phyloP scores from a whole-genome alignment of 2,888 invertebrate genomes.

The Callyntrura guangdongensis region DNA sequence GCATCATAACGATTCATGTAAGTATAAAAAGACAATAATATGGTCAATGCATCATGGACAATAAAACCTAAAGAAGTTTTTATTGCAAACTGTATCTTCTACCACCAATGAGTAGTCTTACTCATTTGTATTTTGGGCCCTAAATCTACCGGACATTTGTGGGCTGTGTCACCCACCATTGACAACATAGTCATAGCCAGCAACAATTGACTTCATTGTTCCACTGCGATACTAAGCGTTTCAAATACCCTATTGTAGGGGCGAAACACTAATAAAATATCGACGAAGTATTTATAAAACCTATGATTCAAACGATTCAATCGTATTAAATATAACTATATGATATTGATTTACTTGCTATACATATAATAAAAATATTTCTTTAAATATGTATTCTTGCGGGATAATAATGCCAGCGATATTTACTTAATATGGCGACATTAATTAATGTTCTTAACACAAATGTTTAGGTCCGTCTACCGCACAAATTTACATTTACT shows the following conservation, averaged over 20 bases:
- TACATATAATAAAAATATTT: constrained; percentile 15
- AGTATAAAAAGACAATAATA: no score
- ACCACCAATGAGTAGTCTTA: no score
- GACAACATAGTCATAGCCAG: background rate
- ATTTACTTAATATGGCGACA: background rate
- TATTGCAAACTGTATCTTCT: no score
- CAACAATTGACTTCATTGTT: constrained; percentile 27
- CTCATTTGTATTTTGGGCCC: no score
- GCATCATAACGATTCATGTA: no score
- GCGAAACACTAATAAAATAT: background rate
- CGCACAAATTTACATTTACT: no score
- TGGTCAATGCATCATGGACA: no score
- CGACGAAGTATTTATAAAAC: background rate
- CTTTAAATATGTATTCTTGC: background rate
- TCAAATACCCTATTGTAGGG: background rate
- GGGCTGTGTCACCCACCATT: background rate
- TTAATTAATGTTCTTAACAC: background rate
- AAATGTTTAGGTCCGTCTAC: no score
- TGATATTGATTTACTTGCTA: background rate
- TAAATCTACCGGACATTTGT: no score
- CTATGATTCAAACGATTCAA: background rate
- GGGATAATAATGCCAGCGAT: background rate
- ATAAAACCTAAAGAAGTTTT: no score
- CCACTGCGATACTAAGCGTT: background rate
- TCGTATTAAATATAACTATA: constrained; percentile 17